Percentiles rank a stretch among this genome's conserved stretches.
Evolutionary conservation across 2,888 invertebrate genomes (phyloP).

Genomic region (Tetragnatha montana): DNA sequence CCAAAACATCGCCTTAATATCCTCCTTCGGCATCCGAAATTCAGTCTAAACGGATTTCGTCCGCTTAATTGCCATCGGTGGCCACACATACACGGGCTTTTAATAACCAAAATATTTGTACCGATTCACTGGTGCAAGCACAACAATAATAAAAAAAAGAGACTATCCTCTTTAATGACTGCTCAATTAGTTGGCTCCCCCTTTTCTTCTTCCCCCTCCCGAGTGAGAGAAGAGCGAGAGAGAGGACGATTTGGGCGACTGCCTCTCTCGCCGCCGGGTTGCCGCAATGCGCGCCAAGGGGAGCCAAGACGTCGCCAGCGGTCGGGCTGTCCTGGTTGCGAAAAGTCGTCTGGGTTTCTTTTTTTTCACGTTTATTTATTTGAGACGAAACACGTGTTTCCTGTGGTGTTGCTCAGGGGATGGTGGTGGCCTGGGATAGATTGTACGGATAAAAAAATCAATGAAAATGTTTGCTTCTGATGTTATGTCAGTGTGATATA

Average conservation of each 20-base stretch:
- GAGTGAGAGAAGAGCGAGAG: conserved; percentile 1
- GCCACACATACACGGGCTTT: neutral
- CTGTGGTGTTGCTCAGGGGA: neutral
- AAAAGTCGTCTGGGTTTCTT: neutral
- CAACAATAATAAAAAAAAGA: neutral
- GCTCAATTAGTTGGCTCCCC: neutral
- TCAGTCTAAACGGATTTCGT: neutral
- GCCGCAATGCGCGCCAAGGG: conserved; percentile 25
- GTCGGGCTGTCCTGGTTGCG: neutral
- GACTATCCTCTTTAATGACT: neutral
- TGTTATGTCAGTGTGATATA: no score
- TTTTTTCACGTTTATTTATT: neutral
- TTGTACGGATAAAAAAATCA: neutral
- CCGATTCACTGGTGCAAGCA: neutral
- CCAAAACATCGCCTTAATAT: neutral
- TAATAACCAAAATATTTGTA: neutral
- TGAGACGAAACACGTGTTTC: neutral
- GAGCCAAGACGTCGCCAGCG: conserved; percentile 14
- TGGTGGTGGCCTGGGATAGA: neutral
- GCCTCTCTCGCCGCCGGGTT: conserved; percentile 24
- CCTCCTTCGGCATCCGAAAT: neutral
- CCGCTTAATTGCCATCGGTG: neutral
- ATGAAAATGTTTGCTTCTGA: no score
- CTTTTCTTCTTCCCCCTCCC: neutral
- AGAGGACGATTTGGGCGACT: neutral